Base-by-base conservation (phyloP, 2,888 invertebrate genomes). In the Keiferia lycopersicella region DNA sequence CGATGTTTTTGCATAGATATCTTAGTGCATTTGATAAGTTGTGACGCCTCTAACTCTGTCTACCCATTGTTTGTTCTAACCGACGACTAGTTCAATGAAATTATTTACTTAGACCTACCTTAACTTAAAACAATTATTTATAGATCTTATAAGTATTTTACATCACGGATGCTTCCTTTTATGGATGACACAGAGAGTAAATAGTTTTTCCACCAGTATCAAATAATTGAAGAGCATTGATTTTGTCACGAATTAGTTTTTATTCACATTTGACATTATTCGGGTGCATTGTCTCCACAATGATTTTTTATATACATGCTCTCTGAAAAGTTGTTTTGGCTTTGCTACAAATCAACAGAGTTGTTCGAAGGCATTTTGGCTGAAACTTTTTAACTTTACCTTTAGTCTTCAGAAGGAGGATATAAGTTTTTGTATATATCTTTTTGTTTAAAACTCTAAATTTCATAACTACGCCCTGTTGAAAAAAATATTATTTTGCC, bases 41-140 rank as follows among this genome's bases (percentile, higher is more conserved):
- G 38, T 20, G 60, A 39, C 41, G 22, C 14, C 18, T 48, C 16
- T 38, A 50, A 39, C n/a, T n/a, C n/a, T n/a, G 26, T 60, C 59
- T 16, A 12, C 65, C 57, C 45, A 45, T 65, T 74, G 72, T 77
- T 72, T 75, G 72, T 69, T 63, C 67, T 73, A 71, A 78, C 72
- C 70, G 69, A 69, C 61, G 70, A 64, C 72, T 68, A 58, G 38
- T 18, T 10, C 14, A 34, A 20, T 20, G 38, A 59, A 39, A 16
- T 58, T 38, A 18, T n/a, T 22, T 53, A 26, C 26, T 22, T 53
- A 53, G 51, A 53, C 4, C 12, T 53, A 53, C 22, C 20, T 53
- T 20, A 51, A 51, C 22, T 22, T 22, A 6, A n/a, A 22, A 22
- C 12, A 22, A 53, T 53, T 22, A 20, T 22, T 53, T 53, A 53